A percentile compares a stretch with the other conserved stretches of the same genome.
These are phyloP conservation scores for Dasypolia templi DNA, from an alignment of 2,888 invertebrate genomes.

Conservation along the genomic window DNA sequence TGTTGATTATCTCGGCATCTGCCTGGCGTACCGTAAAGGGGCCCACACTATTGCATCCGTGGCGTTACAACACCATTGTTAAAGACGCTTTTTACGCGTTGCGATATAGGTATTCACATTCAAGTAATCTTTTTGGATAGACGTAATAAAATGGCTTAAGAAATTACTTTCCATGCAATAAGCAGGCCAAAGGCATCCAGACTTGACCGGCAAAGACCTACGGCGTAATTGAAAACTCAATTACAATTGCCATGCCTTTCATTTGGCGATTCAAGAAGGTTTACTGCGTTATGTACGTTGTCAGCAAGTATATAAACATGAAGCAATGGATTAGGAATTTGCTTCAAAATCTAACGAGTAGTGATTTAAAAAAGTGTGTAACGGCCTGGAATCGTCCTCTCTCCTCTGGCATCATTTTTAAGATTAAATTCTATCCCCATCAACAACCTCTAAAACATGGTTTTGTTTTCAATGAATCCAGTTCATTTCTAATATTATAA, in stretches of 20 bases:
- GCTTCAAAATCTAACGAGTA: too few species aligned
- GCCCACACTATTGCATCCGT: conserved; percentile 53
- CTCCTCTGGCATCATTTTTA: too few species aligned
- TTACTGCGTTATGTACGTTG: too few species aligned
- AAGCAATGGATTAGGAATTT: too few species aligned
- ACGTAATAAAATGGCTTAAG: neutral
- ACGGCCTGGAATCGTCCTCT: too few species aligned
- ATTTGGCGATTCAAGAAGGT: too few species aligned
- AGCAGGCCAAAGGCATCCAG: neutral
- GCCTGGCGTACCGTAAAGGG: conserved; percentile 57
- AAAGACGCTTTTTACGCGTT: conserved; percentile 26
- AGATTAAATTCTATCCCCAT: too few species aligned
- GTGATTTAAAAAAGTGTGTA: too few species aligned
- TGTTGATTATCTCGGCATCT: conserved; percentile 55
- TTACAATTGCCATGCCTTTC: too few species aligned
- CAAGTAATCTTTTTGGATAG: conserved; percentile 15
- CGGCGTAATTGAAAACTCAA: too few species aligned
- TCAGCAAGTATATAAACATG: too few species aligned
- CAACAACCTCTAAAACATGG: neutral
- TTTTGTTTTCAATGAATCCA: neutral
- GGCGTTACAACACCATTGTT: conserved; percentile 62
- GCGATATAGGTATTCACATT: conserved; percentile 9
- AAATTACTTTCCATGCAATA: neutral
- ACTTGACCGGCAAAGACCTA: too few species aligned
- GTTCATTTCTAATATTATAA: neutral